Evolutionary conservation across 2,113 vertebrate species (phyloP).

Genomic region (Dicaeum eximium): DNA sequence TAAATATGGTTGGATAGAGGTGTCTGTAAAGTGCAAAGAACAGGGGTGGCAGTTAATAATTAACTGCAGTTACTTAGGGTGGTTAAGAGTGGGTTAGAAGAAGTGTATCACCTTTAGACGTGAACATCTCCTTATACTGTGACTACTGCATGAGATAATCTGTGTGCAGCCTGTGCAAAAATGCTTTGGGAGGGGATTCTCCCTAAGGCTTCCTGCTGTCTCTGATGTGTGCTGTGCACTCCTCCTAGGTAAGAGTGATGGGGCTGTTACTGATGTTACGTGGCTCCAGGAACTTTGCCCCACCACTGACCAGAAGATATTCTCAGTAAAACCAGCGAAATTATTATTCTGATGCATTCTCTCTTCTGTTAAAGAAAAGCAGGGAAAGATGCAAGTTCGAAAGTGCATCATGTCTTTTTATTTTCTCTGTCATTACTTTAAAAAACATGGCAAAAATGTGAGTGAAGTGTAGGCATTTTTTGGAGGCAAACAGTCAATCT

Average conservation of each 20-base stretch:
- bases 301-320: background rate
- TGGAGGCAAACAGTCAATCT: conserved; percentile 7
- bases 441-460: background rate
- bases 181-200: background rate
- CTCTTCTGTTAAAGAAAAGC: background rate
- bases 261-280: background rate
- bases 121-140: background rate
- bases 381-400: background rate
- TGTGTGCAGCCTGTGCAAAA: background rate
- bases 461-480: background rate
- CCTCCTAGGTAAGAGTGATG: background rate
- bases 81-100: background rate
- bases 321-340: background rate
- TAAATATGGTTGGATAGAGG: background rate
- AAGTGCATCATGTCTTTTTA: background rate
- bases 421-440: background rate
- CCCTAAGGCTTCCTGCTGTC: rapidly evolving
- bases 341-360: background rate
- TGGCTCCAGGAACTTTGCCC: background rate
- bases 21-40: background rate
- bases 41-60: background rate
- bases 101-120: background rate
- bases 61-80: background rate
- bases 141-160: background rate
- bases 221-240: background rate